Base-by-base conservation (phyloP, 2,888 invertebrate species). In the Andrena praecox region DNA sequence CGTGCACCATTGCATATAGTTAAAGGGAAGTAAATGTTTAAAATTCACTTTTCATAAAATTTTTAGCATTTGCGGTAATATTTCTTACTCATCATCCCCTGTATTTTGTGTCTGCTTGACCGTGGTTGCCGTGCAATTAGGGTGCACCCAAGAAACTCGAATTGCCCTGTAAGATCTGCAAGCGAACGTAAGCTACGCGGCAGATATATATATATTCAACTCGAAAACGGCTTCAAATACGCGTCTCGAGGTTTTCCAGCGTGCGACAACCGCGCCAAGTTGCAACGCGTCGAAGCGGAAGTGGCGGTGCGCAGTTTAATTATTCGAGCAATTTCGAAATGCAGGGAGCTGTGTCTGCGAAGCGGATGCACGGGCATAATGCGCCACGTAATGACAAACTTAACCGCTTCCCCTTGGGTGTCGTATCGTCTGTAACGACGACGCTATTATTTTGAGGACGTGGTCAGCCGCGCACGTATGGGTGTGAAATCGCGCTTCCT, bases 301-400 rank as follows among this genome's bases (percentile, higher is more conserved):
- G 60, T 66, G 62, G 54, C 72, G 68, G 84, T 66, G 77, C 48
- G 63, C 69, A 56, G 85, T 78, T 86, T 86, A 84, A 86, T 87
- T 86, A 88, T 86, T 77, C 75, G 70, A 66, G 77, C 72, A 88
- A 88, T 88, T 75, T 76, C 77, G 73, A 85, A 87, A 87, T 73
- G 71, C 78, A 69, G 68, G 50, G 73, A 78, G 73, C 59, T 69
- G 77, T 67, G 63, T 71, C 75, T 76, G 69, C 42, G 60, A 70
- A 84, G 84, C 88, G 84, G 82, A 88, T 80, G 81, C 69, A 63
- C 64, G 78, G 75, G 54, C 80, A 84, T 88, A 89, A 87, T 88
- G 78, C 80, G 69, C 63, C 67, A 67, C 75, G 77, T 89, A 89
- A 89, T 85, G 87, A 82, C 83, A 80, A 89, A 86, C 89, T 86